Evolutionary conservation across 2,888 invertebrate genomes (phyloP).

Genomic region (Andricus quercusramuli): DNA sequence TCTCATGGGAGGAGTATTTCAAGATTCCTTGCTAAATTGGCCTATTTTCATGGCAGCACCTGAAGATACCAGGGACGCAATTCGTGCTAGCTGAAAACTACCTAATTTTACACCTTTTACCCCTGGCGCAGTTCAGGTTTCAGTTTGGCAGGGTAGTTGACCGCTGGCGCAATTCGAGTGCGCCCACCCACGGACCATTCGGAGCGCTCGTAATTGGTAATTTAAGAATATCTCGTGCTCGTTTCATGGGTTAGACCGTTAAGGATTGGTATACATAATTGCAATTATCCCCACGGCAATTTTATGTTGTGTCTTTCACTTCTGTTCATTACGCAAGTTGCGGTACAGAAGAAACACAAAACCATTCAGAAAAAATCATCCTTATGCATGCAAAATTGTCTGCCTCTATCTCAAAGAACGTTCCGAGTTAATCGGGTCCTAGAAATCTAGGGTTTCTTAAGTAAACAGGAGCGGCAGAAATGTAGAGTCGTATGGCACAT

Average conservation of each 20-base stretch:
- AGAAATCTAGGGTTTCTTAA: background rate
- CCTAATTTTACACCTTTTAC: no score
- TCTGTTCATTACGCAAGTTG: background rate
- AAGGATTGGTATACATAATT: background rate
- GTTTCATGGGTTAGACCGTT: background rate
- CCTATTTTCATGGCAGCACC: no score
- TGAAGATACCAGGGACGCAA: no score
- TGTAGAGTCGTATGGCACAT: slow-evolving; percentile 42
- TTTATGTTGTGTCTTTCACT: background rate
- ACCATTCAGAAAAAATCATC: background rate
- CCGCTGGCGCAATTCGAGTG: no score
- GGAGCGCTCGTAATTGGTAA: background rate
- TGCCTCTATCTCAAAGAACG: background rate
- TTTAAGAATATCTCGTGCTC: background rate
- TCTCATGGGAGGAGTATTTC: no score
- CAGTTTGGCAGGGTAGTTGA: no score
- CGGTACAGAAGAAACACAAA: background rate
- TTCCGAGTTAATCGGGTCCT: background rate
- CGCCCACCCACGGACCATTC: no score
- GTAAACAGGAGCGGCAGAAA: background rate
- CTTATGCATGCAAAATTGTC: background rate
- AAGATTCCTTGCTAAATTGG: no score
- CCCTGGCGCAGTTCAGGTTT: no score
- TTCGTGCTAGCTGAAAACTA: no score
- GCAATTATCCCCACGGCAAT: background rate